Evolutionary conservation across 2,797 vertebrate species (phyloP), one percentile per base, ranked within the genome.

Genomic region (Lepus townsendii): DNA sequence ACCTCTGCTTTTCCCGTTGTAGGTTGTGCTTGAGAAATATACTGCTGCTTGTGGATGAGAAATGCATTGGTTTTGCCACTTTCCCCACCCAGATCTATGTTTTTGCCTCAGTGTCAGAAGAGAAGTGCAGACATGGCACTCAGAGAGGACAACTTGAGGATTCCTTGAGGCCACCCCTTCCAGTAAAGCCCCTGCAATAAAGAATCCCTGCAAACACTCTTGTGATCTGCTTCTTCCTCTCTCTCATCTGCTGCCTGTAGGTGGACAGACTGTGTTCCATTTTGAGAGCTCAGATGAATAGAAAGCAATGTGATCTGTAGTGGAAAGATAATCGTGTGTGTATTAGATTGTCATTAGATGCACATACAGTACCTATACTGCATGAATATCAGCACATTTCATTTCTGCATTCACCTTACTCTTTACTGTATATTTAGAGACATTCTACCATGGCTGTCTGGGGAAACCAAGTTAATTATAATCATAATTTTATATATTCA

Each of bases 211-310:
- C 5, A 83, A 52, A 54, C 12, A 22, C 24, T 65, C 68, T 52
- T 73, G 30, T 52, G 62, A 50, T 80, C 27, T 27, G 14, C 42
- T 52, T 83, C 60, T 47, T 82, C 32, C 26, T n/a, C 7, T 72
- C 47, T 76, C 38, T 19, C 20, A 47, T 13, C 32, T 1, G 47
- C 27, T 26, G 7, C 42, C 27, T 32, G 7, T 32, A 94, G 65
- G 6, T 47, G 0, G 5, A 75, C 52, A 50, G 42, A 26, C 42
- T 83, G 2, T 57, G 63, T 27, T 17, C 4, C 22, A 30, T 72
- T 79, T n/a, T 79, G 32, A 94, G 62, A 72, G 30, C 27, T 92
- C 27, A 30, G 20, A 52, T 62, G 75, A 96, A 20, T n/a, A 80
- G 52, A 91, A 4, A 79, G 12, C 20, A 85, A 7, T 32, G 85